Evolutionary conservation across 2,113 vertebrate genomes (phyloP).

Genomic region (Sula dactylatra): DNA sequence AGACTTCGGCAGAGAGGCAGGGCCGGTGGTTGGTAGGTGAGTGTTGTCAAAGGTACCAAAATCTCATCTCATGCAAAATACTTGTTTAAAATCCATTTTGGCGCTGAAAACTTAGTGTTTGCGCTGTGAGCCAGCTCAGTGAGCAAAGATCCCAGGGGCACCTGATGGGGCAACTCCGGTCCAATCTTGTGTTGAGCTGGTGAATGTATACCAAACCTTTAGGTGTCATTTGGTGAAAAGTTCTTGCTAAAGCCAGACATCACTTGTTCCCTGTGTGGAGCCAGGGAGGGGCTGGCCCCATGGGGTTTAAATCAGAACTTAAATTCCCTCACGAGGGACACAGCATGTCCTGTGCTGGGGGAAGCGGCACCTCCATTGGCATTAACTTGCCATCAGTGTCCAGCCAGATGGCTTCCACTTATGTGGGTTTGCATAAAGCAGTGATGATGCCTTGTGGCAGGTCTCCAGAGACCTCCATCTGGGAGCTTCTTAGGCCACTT

Average conservation of each 20-base stretch:
- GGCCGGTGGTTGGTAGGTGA: neutral
- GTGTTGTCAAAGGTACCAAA: neutral
- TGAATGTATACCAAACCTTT: neutral
- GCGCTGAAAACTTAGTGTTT: neutral
- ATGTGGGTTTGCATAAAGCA: neutral
- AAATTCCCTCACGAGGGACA: accelerated
- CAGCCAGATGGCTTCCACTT: neutral
- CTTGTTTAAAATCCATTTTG: neutral
- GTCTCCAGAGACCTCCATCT: neutral
- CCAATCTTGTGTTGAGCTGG: neutral
- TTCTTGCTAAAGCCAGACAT: neutral
- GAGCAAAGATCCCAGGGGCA: neutral
- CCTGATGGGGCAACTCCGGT: neutral
- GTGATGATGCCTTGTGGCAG: neutral
- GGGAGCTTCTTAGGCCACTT: neutral
- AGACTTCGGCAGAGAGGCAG: neutral
- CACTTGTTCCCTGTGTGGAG: neutral
- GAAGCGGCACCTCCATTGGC: neutral
- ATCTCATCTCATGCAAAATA: neutral
- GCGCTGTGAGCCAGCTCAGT: neutral
- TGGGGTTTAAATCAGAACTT: neutral
- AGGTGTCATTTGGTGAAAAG: neutral
- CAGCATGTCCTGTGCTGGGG: accelerated
- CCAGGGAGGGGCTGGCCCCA: neutral
- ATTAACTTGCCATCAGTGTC: neutral